A percentile compares a stretch with the other conserved stretches of the same genome.
These are phyloP conservation scores for Lycodopsis pacificus DNA, from an alignment of 2,797 vertebrate species.

Conservation along the genomic window DNA sequence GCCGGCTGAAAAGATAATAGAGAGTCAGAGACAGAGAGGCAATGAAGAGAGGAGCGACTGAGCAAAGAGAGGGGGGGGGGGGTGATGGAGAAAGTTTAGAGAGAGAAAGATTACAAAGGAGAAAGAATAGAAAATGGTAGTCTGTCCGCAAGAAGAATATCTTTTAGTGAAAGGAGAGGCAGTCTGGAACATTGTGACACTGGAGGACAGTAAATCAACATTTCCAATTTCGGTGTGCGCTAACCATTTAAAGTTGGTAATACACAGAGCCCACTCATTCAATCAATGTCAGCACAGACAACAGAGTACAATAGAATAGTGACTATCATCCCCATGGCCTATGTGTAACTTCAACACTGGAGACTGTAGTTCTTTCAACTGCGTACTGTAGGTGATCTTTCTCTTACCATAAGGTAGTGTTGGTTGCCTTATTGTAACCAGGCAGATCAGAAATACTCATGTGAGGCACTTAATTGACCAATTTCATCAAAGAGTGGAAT, in stretches of 20 bases:
- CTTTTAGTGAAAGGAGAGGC: slow-evolving; percentile 7
- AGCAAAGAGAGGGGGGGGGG: neutral
- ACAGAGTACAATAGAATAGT: neutral
- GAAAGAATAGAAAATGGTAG: slow-evolving; percentile 4
- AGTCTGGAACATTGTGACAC: slow-evolving; percentile 38
- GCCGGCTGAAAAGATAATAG: slow-evolving; percentile 19
- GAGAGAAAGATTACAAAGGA: slow-evolving; percentile 2
- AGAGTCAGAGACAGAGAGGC: neutral
- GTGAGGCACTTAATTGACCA: neutral
- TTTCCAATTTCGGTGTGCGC: slow-evolving; percentile 50
- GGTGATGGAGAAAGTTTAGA: neutral
- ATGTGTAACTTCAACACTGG: neutral
- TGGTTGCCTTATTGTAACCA: neutral
- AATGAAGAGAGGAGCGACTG: slow-evolving; percentile 8
- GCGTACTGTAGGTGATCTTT: neutral
- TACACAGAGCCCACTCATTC: slow-evolving; percentile 8
- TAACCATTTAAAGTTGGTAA: slow-evolving; percentile 34
- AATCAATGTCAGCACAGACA: slow-evolving; percentile 19
- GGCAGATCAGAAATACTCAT: neutral
- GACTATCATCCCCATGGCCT: neutral
- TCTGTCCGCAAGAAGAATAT: slow-evolving; percentile 15
- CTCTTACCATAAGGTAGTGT: neutral
- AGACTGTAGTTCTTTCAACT: neutral
- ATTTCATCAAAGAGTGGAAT: neutral
- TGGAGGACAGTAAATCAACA: slow-evolving; percentile 53